Base-by-base conservation (phyloP, 2,888 invertebrate species). In the Acrocyrtus sp. region DNA sequence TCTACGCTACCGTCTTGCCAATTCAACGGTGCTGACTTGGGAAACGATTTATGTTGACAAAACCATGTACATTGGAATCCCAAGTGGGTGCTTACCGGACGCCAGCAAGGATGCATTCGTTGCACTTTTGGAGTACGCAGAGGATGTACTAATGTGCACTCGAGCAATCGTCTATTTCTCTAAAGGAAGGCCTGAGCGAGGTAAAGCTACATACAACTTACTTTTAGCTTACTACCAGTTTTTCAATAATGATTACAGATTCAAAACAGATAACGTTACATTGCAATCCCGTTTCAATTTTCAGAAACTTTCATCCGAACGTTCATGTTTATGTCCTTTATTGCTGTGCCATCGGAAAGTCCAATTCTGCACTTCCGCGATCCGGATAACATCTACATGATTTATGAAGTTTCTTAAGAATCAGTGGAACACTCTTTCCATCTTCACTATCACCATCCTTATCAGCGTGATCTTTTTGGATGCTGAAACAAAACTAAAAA, bases 311-410 rank as follows among this genome's bases (percentile, higher is more conserved):
- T 98, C 82, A 90, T 98, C 79, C 92, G 96, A 82, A 96, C 96
- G 39, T 98, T 98, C 89, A 95, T 96, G 92, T 96, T 96, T 87
- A 90, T 98, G 88, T 98, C 98, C 74, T 98, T 98, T 87, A 90
- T 91, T 80, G 89, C 93, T 75, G 87, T 97, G 83, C 90, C 94
- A 47, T 94, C 96, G 50, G 92, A 89, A 81, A 92, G 95, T 78
- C 89, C 89, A 66, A 86, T 92, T 83, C 89, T 77, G 19, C 45
- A 92, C 82, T 91, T 92, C 77, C 92, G 92, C 76, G 87, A 87
- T 81, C 85, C 86, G 84, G 87, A 91, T 86, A 87, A 88, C 82
- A 85, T 89, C 83, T 89, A 88, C 85, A 88, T 90, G 89, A 87
- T 86, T 81, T 87, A 87, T 83, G 84, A 85, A 83, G n/a, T n/a